Conservation (phyloP, 2,888 invertebrate species). For the Leucophenga maculata region DNA sequence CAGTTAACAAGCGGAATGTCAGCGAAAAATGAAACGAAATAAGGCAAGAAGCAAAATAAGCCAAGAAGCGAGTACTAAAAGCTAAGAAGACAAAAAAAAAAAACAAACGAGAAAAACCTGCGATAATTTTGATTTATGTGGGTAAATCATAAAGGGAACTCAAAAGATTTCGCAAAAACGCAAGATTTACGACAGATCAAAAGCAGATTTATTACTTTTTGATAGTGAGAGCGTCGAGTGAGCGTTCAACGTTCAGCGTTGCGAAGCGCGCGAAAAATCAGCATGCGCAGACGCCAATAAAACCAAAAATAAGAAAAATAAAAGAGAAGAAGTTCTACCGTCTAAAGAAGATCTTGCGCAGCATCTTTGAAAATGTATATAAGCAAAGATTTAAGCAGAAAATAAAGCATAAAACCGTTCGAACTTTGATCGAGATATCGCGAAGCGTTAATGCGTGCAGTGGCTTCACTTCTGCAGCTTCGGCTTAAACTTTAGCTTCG, state of each 20-base stretch:
- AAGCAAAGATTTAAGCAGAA: too few species aligned
- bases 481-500: neutral
- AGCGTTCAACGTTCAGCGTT: neutral
- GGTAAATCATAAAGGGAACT: conserved; percentile 68
- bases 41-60: neutral
- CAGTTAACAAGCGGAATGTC: conserved; percentile 50
- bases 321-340: too few species aligned
- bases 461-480: neutral
- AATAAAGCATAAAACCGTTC: too few species aligned
- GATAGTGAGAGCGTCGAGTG: conserved; percentile 58
- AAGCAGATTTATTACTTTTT: conserved; percentile 69
- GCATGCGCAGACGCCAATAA: neutral
- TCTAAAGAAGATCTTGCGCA: too few species aligned
- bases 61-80: neutral
- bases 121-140: conserved; percentile 71
- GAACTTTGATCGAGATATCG: neutral
- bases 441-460: conserved; percentile 19
- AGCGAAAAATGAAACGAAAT: conserved; percentile 12
- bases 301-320: neutral
- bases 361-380: too few species aligned
- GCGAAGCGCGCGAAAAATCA: conserved; percentile 26
- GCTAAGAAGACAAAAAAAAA: neutral
- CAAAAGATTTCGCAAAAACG: conserved; percentile 42
- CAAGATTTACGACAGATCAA: conserved; percentile 70
- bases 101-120: neutral